Evolutionary conservation across 2,113 vertebrate genomes (phyloP).

Genomic region (Salvelinus alpinus): DNA sequence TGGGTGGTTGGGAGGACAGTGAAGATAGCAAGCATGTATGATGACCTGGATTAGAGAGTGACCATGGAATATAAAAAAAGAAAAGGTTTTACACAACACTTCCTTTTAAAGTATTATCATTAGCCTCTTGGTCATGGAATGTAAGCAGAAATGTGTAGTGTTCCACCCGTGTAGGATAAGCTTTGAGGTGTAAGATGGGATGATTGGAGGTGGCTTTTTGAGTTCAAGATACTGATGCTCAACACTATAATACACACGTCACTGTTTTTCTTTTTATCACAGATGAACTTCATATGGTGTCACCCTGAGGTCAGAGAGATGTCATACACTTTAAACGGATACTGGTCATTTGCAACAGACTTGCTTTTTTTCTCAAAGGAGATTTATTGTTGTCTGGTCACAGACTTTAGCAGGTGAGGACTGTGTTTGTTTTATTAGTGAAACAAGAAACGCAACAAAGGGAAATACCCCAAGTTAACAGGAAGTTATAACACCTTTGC

Average conservation of each 20-base stretch:
- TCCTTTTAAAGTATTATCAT: constrained; percentile 49
- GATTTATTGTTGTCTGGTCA: not conserved
- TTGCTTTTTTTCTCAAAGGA: not conserved
- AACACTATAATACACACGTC: not conserved
- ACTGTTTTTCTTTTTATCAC: not conserved
- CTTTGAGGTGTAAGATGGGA: not conserved
- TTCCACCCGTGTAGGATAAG: constrained; percentile 30
- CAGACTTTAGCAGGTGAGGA: not conserved
- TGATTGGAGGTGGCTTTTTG: not conserved
- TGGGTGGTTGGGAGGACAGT: not conserved
- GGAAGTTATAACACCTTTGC: not conserved
- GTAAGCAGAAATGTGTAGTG: constrained; percentile 12
- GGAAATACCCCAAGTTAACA: not conserved
- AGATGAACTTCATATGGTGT: not conserved
- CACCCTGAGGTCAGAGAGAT: not conserved
- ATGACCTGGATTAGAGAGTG: constrained; percentile 17
- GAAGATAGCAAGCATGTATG: not conserved
- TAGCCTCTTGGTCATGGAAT: constrained; percentile 31
- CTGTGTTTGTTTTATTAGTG: not conserved
- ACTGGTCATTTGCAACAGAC: not conserved
- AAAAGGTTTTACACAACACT: constrained; percentile 32
- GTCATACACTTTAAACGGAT: not conserved
- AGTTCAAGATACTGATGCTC: constrained; percentile 2
- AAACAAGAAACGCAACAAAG: constrained; percentile 12
- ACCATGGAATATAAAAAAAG: constrained; percentile 10